Conservation (phyloP, 2,113 vertebrate genomes). For the Calyptomena viridis region DNA sequence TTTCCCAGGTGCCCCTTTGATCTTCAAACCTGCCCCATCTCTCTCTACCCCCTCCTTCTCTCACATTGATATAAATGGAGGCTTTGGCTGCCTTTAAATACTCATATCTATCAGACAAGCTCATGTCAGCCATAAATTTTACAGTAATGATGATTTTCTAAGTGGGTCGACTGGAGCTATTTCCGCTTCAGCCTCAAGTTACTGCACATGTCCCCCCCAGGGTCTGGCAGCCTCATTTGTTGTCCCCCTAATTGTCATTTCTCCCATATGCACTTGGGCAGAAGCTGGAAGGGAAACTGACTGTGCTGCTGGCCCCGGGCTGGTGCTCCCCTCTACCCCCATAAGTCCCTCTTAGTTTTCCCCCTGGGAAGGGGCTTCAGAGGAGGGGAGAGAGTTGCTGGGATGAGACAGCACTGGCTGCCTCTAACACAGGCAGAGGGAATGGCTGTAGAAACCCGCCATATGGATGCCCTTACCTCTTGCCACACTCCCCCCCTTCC, state of each 20-base stretch:
- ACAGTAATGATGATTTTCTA: constrained; percentile 75
- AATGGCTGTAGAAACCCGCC: not conserved
- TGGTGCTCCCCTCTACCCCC: not conserved
- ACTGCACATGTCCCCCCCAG: constrained; percentile 7
- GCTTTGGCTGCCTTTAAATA: constrained; percentile 73
- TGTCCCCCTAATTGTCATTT: constrained; percentile 55
- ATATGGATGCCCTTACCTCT: constrained; percentile 52
- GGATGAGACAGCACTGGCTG: accelerated
- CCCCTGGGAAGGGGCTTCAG: not conserved
- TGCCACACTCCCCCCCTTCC: not conserved
- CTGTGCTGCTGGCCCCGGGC: not conserved
- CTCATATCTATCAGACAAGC: constrained; percentile 76
- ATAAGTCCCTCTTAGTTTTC: not conserved
- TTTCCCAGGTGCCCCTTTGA: not conserved
- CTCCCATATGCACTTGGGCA: not conserved
- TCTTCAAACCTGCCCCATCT: not conserved
- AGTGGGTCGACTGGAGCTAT: constrained; percentile 76
- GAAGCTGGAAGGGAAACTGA: not conserved
- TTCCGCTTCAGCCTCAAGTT: constrained; percentile 79
- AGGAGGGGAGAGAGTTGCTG: not conserved
- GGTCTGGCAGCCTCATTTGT: constrained; percentile 28
- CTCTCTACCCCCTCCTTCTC: not conserved
- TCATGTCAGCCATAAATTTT: constrained; percentile 74
- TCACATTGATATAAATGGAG: constrained; percentile 73
- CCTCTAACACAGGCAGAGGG: not conserved